phyloP scores from a whole-genome alignment of 2,888 invertebrate genomes.

The Noctua comes region DNA sequence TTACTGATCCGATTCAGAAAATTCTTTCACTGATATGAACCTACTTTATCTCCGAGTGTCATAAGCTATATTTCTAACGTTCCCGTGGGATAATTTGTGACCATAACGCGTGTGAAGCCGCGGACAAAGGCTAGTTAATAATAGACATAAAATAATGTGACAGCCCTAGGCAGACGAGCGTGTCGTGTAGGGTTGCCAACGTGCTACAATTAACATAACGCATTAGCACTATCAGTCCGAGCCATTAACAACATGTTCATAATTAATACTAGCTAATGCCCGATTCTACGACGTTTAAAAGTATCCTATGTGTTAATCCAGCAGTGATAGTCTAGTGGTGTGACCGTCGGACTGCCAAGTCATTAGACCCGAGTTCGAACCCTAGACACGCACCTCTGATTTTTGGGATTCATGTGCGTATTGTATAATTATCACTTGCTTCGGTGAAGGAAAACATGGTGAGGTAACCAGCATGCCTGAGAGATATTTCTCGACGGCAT shows the following conservation, averaged over 20 bases:
- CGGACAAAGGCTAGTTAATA: background rate
- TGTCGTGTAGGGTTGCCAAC: conserved; percentile 49
- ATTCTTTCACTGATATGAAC: background rate
- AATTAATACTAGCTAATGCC: background rate
- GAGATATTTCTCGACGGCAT: too few species aligned
- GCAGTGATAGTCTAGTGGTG: too few species aligned
- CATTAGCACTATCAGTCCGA: conserved; percentile 21
- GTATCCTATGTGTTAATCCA: background rate
- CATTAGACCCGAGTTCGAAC: too few species aligned
- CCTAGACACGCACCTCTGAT: too few species aligned
- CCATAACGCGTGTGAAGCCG: background rate
- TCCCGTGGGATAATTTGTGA: background rate
- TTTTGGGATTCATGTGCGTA: too few species aligned
- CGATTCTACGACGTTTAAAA: background rate
- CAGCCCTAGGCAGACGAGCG: conserved; percentile 44
- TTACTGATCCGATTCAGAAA: too few species aligned
- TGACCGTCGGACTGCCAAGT: too few species aligned
- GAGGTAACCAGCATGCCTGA: too few species aligned
- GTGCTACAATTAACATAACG: conserved; percentile 50
- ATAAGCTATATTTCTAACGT: background rate
- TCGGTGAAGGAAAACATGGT: too few species aligned
- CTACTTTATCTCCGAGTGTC: background rate
- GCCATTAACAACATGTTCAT: background rate
- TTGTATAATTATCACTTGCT: too few species aligned
- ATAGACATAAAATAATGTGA: background rate